Evolutionary conservation across 2,113 vertebrate genomes (phyloP).

Genomic region (Notothenia coriiceps): DNA sequence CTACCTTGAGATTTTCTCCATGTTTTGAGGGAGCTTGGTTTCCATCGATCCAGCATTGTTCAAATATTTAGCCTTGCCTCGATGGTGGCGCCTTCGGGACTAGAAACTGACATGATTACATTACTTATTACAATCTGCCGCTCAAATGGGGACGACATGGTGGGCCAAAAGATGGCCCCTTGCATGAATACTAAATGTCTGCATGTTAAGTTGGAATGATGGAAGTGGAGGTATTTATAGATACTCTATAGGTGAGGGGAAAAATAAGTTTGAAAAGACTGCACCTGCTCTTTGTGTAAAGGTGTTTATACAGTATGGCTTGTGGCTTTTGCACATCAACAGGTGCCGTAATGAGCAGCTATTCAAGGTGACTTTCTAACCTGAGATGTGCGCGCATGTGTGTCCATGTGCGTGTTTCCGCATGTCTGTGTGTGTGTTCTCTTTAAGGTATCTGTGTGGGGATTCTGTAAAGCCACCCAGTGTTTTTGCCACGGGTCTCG

Average conservation of each 20-base stretch:
- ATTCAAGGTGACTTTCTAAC: conserved; percentile 43
- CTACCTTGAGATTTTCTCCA: conserved; percentile 43
- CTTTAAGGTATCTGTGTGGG: conserved; percentile 4
- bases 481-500: conserved; percentile 55
- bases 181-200: conserved; percentile 39
- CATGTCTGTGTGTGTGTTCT: conserved; percentile 14
- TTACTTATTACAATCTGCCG: conserved; percentile 47
- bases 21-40: conserved; percentile 38
- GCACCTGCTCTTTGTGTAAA: conserved; percentile 48
- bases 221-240: conserved; percentile 35
- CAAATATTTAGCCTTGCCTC: conserved; percentile 64
- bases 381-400: background rate
- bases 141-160: conserved; percentile 34
- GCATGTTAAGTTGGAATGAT: conserved; percentile 1
- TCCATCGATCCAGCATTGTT: conserved; percentile 65
- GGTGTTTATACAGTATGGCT: conserved; percentile 18
- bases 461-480: conserved; percentile 35
- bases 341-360: conserved; percentile 48
- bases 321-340: conserved; percentile 53
- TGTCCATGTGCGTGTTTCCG: background rate
- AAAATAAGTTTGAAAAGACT: conserved; percentile 26
- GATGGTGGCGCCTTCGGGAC: conserved; percentile 34
- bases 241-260: conserved; percentile 23
- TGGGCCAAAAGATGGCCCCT: conserved; percentile 5
- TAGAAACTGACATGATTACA: conserved; percentile 46